A percentile compares a stretch with the other conserved stretches of the same genome.
Evolutionary conservation across 2,113 vertebrate species (phyloP).

Genomic region (Dolichallabes microphthalmus): DNA sequence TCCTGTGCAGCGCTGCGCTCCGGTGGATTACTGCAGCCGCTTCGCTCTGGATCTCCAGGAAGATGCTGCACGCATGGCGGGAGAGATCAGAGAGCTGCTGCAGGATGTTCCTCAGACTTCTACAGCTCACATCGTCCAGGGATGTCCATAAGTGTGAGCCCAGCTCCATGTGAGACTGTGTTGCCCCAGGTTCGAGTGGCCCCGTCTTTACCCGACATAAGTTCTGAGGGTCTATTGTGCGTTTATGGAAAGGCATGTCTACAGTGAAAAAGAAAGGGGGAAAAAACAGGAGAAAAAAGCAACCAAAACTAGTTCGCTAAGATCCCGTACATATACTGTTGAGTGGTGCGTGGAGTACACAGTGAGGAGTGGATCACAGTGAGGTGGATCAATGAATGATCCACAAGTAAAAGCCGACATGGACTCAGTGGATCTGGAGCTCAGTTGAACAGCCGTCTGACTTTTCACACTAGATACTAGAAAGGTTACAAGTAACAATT

Average conservation of each 20-base stretch:
- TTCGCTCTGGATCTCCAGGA: conserved; percentile 76
- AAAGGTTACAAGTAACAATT: neutral
- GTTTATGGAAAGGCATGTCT: conserved; percentile 77
- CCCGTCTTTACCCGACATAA: conserved; percentile 63
- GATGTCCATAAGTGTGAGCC: conserved; percentile 63
- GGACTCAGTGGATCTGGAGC: conserved; percentile 36
- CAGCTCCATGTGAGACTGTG: neutral
- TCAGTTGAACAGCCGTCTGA: too few species aligned
- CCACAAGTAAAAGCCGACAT: conserved; percentile 3
- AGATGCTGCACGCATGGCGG: conserved; percentile 78
- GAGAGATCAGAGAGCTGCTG: conserved; percentile 82
- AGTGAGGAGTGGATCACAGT: too few species aligned
- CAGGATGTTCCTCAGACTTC: conserved; percentile 71
- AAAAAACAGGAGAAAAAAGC: neutral
- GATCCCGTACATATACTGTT: neutral
- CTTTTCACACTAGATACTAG: neutral
- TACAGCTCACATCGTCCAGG: conserved; percentile 76
- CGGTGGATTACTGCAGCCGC: conserved; percentile 69
- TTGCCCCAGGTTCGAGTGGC: conserved; percentile 16
- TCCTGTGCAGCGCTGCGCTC: conserved; percentile 68
- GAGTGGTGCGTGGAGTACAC: neutral
- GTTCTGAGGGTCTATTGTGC: conserved; percentile 69
- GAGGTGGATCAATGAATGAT: too few species aligned
- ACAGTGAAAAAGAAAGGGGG: neutral
- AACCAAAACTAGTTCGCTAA: neutral